Conservation (phyloP, 2,888 invertebrate species). For the Sepioteuthis lessoniana region DNA sequence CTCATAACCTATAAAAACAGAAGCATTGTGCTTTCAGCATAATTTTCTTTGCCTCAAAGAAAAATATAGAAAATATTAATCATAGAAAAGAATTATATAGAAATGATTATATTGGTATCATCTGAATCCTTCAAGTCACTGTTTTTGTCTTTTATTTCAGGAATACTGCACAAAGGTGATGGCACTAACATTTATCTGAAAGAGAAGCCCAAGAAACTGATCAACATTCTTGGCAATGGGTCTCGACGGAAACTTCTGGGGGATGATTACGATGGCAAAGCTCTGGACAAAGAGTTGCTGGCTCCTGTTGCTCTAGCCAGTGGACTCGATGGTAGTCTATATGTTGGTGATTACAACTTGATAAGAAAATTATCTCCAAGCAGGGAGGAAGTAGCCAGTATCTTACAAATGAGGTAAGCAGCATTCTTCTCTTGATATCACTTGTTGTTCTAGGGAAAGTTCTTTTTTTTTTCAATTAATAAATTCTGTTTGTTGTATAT, state of each 20-base stretch:
- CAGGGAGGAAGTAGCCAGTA: slow-evolving; percentile 80
- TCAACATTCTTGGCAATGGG: slow-evolving; percentile 79
- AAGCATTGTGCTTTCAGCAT: no score
- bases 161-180: slow-evolving; percentile 97
- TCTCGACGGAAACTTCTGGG: slow-evolving; percentile 85
- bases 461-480: not conserved
- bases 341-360: slow-evolving; percentile 96
- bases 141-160: slow-evolving; percentile 74
- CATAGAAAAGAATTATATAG: no score
- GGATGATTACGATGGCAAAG: slow-evolving; percentile 84
- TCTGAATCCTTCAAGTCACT: not conserved
- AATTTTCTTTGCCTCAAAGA: no score
- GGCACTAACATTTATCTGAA: slow-evolving; percentile 93
- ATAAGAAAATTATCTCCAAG: slow-evolving; percentile 72
- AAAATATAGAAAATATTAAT: no score
- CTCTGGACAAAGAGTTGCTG: slow-evolving; percentile 81
- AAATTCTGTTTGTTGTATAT: no score
- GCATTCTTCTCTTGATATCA: no score
- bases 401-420: slow-evolving; percentile 70
- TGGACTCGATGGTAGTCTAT: slow-evolving; percentile 95
- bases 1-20: no score
- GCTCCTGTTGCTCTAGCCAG: slow-evolving; percentile 95
- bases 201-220: slow-evolving; percentile 90
- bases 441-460: not conserved
- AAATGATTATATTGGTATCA: not conserved